Evolutionary conservation across 2,888 invertebrate species (phyloP), one percentile per base, ranked within the genome.

Genomic region (Tryphoninae sp.): DNA sequence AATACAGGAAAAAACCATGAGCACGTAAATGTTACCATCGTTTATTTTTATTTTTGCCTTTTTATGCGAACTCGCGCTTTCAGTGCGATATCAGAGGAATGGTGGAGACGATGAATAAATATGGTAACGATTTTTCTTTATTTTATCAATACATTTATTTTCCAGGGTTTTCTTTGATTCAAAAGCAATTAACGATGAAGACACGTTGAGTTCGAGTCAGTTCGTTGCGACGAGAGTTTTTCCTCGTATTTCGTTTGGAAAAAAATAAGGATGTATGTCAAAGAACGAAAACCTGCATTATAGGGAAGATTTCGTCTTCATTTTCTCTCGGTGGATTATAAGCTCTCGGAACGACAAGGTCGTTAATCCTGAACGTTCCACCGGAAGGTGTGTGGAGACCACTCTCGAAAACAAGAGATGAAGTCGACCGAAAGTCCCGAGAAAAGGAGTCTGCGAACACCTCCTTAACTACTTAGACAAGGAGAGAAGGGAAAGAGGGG

Each of bases 401-500:
- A 67, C 42, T 45, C 9, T 40, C 65, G 78, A 33, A 75, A 33
- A 69, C 59, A 74, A 49, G 55, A 40, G 61, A 59, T 23, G 51
- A 59, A 75, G 55, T 65, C 51, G 49, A 71, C 53, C 49, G 72
- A 51, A 51, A 67, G 67, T 81, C 73, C 62, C 26, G 69, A 75
- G 42, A 26, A 68, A 68, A 62, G 49, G 42, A 78, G 71, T 78
- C 67, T 45, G 67, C 33, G 71, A 78, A 78, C 81, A 78, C 75
- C 71, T 81, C 71, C 65, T 69, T 72, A 78, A 81, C 78, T 75
- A 75, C 81, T 81, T 78, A 74, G 71, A 72, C 42, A 53, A 58
- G 61, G 58, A 71, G 11, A 26, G 19, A 13, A 16, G 53, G 16
- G 19, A 16, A 23, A 33, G 49, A 40, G 13, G 42, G 11, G 33